Percentiles rank a stretch among this genome's conserved stretches.
phyloP scores from a whole-genome alignment of 2,888 invertebrate genomes.

The Dasypolia templi region DNA sequence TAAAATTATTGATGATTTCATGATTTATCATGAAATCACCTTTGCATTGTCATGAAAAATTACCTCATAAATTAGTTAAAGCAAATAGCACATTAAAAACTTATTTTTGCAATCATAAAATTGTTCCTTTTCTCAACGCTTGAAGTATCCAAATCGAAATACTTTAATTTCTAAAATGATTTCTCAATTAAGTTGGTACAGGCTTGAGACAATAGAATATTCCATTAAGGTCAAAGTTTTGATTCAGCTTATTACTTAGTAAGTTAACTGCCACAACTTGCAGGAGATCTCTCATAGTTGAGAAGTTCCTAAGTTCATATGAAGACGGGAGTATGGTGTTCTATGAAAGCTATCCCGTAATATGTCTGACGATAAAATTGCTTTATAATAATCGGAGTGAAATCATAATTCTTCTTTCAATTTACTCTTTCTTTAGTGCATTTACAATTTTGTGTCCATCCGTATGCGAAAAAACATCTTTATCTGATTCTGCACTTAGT shows the following conservation, averaged over 20 bases:
- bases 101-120: slow-evolving; percentile 18
- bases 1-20: not conserved
- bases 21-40: too few species aligned
- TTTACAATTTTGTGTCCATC: not conserved
- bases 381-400: not conserved
- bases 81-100: slow-evolving; percentile 31
- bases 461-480: not conserved
- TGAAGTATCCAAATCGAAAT: slow-evolving; percentile 28
- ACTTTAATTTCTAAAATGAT: slow-evolving; percentile 44
- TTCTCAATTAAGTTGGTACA: slow-evolving; percentile 49
- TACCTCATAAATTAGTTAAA: not conserved
- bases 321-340: not conserved
- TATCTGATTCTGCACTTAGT: not conserved
- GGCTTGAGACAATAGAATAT: slow-evolving; percentile 55
- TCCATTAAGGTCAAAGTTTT: slow-evolving; percentile 62
- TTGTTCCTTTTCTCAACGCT: slow-evolving; percentile 14
- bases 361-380: slow-evolving; percentile 2
- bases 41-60: not conserved
- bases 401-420: not conserved
- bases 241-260: slow-evolving; percentile 65
- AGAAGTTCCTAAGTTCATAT: slow-evolving; percentile 61
- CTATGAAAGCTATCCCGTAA: not conserved
- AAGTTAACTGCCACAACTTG: slow-evolving; percentile 61
- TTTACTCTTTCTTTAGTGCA: not conserved
- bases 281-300: slow-evolving; percentile 37